Evolutionary conservation across 2,888 invertebrate genomes (phyloP).

Genomic region (Crepidodera aurea): DNA sequence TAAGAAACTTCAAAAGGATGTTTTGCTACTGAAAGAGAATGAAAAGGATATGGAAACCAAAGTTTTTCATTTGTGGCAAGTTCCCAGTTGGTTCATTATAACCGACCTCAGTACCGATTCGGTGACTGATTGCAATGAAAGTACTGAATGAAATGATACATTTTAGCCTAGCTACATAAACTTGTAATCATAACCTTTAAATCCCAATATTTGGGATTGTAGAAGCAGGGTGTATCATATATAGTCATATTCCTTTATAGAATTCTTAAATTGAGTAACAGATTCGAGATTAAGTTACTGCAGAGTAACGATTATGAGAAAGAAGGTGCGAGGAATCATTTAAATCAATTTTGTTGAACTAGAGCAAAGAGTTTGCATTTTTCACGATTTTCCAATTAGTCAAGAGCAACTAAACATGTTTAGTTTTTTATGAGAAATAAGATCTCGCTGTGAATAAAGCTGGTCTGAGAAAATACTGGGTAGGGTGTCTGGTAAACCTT

Average conservation of each 20-base stretch:
- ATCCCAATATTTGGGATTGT: not conserved
- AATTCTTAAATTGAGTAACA: not conserved
- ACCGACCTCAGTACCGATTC: slow-evolving; percentile 47
- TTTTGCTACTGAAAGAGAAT: slow-evolving; percentile 51
- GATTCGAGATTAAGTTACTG: no score
- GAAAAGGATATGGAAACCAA: slow-evolving; percentile 55
- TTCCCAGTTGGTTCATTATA: slow-evolving; percentile 58
- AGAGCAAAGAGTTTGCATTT: no score
- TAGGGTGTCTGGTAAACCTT: no score
- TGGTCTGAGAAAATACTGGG: no score
- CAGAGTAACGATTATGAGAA: no score
- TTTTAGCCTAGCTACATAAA: not conserved
- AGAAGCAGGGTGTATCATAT: not conserved
- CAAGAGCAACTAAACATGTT: no score
- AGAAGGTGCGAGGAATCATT: no score
- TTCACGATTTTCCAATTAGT: no score
- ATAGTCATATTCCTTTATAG: not conserved
- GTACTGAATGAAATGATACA: slow-evolving; percentile 32
- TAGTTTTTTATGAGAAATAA: no score
- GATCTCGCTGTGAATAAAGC: no score
- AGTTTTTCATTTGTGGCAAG: slow-evolving; percentile 57
- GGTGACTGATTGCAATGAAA: slow-evolving; percentile 43
- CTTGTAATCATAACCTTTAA: not conserved
- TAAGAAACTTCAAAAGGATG: slow-evolving; percentile 53
- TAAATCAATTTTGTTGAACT: no score